Evolutionary conservation across 2,888 invertebrate genomes (phyloP).

Genomic region (Nesidiocoris tenuis): DNA sequence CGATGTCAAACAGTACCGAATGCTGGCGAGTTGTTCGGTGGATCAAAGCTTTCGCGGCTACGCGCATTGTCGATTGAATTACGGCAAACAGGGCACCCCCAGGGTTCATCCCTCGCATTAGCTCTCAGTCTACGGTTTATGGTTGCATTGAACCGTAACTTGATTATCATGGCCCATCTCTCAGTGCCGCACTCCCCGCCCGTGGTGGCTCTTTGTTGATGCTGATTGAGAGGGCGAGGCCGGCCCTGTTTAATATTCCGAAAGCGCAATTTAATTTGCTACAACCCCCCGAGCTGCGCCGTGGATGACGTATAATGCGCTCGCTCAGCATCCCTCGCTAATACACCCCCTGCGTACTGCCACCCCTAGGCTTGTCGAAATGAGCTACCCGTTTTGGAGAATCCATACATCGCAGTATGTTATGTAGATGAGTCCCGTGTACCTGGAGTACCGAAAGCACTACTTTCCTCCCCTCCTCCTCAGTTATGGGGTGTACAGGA

Average conservation of each 20-base stretch:
- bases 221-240: constrained; percentile 8
- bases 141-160: constrained; percentile 28
- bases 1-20: no score
- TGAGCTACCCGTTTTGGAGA: no score
- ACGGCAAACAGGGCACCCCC: constrained; percentile 9
- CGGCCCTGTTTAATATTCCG: constrained; percentile 31
- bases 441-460: no score
- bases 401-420: no score
- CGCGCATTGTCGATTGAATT: constrained; percentile 27
- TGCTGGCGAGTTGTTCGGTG: neutral
- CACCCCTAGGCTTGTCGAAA: no score
- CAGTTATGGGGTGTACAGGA: no score
- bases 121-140: constrained; percentile 32
- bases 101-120: constrained; percentile 9
- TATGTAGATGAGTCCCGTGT: no score
- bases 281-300: constrained; percentile 2
- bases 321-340: neutral
- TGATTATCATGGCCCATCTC: constrained; percentile 23
- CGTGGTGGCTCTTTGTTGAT: neutral
- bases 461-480: no score
- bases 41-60: constrained; percentile 17
- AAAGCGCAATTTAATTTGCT: constrained; percentile 36
- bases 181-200: neutral
- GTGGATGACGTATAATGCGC: neutral
- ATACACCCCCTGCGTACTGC: no score